Percentiles rank a stretch among this genome's conserved stretches.
These are phyloP conservation scores for Pampusana beccarii DNA, from an alignment of 2,113 vertebrate species.

Conservation along the genomic window DNA sequence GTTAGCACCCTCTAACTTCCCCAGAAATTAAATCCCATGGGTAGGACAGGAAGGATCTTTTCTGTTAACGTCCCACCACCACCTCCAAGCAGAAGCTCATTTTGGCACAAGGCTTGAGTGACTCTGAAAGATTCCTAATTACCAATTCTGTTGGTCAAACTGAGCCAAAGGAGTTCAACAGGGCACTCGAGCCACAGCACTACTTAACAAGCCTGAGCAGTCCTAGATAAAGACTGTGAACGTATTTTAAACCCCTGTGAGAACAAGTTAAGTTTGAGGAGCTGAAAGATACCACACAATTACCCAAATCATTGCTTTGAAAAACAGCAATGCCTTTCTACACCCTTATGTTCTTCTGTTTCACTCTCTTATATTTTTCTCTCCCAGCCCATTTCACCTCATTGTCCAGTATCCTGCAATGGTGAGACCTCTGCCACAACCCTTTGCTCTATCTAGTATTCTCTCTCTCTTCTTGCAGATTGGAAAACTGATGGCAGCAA, in stretches of 20 bases:
- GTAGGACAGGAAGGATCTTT: background rate
- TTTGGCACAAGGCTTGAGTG: background rate
- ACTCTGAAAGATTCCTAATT: background rate
- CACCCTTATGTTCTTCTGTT: background rate
- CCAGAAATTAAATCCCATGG: background rate
- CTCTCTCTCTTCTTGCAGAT: background rate
- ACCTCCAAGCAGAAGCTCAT: background rate
- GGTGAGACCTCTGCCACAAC: background rate
- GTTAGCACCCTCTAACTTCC: background rate
- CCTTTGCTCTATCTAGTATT: background rate
- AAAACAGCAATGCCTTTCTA: background rate
- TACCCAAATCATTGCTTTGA: background rate
- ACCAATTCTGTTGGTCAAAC: background rate
- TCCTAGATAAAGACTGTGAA: background rate
- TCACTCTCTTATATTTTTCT: background rate
- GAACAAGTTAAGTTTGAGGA: background rate
- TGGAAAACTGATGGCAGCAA: background rate
- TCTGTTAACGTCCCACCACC: background rate
- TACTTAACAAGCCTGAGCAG: background rate
- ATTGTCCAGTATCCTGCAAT: background rate
- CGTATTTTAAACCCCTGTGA: background rate
- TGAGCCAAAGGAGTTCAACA: background rate
- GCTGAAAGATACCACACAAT: background rate
- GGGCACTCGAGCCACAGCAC: rapidly evolving
- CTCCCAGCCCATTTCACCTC: background rate